Evolutionary conservation across 2,797 vertebrate genomes (phyloP), one percentile per base, ranked within the genome.

Genomic region (Siniperca scherzeri): DNA sequence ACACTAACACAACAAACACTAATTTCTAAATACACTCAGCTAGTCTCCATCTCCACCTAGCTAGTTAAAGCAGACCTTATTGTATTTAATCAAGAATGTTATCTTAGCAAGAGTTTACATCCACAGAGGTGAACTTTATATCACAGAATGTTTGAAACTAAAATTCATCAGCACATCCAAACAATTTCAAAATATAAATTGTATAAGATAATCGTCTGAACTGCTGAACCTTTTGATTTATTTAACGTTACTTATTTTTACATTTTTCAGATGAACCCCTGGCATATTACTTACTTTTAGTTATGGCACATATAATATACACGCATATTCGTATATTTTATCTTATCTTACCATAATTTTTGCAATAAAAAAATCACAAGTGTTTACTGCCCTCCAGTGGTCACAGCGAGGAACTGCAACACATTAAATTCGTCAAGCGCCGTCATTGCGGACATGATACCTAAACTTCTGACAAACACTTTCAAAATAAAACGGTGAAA

Each of bases 401-500:
- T 7, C 53, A 42, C 2, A 0, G 1, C 0, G n/a, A 21, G 33
- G 13, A 53, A n/a, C 38, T 17, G 12, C 36, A 44, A 25, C 3
- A 17, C 3, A 10, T 48, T 13, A 5, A 21, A 27, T 44, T 44
- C 0, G 1, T 67, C n/a, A 61, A 60, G 4, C 0, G 8, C 8
- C 1, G 2, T 50, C 4, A 80, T 8, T 62, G 3, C 9, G 5
- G 11, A 16, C 3, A 14, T n/a, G 7, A 21, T 60, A 38, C 0
- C 1, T 2, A 6, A 8, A 27, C 25, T 30, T 70, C 55, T 30
- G 4, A 16, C 0, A 1, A 1, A 5, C 2, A 33, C 5, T 74
- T 83, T 67, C 30, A 83, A 78, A 74, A 67, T 76, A 81, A 80
- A 80, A 74, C 9, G 1, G 2, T 55, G 4, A 10, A 7, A 1